Evolutionary conservation across 92 coral and sea anemone species (phyloP).

Genomic region (Scolanthus callimorphus): DNA sequence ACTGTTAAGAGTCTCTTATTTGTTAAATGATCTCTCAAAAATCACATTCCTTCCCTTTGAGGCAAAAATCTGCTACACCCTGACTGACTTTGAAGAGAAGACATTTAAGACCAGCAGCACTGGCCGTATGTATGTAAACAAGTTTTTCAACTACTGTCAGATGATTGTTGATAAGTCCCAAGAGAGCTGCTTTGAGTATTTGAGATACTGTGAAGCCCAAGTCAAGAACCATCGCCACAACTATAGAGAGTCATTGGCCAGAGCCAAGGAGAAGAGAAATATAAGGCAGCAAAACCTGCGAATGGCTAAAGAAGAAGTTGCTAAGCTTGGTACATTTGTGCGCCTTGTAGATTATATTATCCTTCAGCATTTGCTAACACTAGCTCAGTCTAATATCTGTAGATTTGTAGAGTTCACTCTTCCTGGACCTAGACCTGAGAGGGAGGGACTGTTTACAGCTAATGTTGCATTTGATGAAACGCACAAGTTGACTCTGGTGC

Average conservation of each 20-base stretch:
- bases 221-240: slow-evolving; percentile 71
- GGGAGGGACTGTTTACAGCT: slow-evolving; percentile 72
- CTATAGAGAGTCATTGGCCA: slow-evolving; percentile 79
- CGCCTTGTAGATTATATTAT: slow-evolving; percentile 85
- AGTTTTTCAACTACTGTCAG: slow-evolving; percentile 85
- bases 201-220: slow-evolving; percentile 89
- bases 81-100: slow-evolving; percentile 75
- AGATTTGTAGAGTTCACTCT: slow-evolving; percentile 71
- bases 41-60: slow-evolving; percentile 93
- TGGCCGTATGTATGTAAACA: slow-evolving; percentile 69
- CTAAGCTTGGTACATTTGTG: slow-evolving; percentile 68
- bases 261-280: slow-evolving; percentile 68
- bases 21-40: slow-evolving; percentile 78
- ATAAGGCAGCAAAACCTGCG: slow-evolving; percentile 69
- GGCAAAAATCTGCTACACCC: slow-evolving; percentile 49
- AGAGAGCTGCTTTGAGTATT: slow-evolving; percentile 93
- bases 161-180: slow-evolving; percentile 86
- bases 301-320: slow-evolving; percentile 81
- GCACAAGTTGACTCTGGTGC: slow-evolving; percentile 60
- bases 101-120: slow-evolving; percentile 60
- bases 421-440: slow-evolving; percentile 75
- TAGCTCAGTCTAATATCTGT: slow-evolving; percentile 76
- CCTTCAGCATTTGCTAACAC: slow-evolving; percentile 62
- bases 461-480: slow-evolving; percentile 57
- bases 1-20: slow-evolving; percentile 71